These are phyloP conservation scores for Pachycephus smyrnensis DNA, from an alignment of 2,888 invertebrate species.

Conservation along the genomic window DNA sequence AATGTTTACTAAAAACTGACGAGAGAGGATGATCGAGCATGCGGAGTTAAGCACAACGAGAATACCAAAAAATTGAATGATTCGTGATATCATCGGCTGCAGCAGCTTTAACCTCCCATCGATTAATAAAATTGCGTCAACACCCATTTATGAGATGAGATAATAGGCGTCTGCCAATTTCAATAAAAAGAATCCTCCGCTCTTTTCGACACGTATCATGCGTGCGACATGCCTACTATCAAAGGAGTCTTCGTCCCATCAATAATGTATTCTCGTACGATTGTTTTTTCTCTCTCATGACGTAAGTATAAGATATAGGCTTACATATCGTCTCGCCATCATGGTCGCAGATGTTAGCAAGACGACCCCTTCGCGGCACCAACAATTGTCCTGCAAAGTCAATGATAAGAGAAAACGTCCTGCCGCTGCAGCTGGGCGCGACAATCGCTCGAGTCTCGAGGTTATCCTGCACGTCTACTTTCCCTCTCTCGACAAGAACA, in stretches of 20 bases:
- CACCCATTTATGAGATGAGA: too few species aligned
- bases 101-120: background rate
- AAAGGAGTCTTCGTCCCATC: background rate
- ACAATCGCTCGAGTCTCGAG: background rate
- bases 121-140: background rate
- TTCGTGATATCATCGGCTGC: background rate
- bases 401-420: constrained; percentile 25
- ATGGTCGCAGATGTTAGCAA: constrained; percentile 74
- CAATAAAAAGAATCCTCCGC: background rate
- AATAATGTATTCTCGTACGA: background rate
- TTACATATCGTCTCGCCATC: constrained; percentile 80
- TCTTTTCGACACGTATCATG: background rate
- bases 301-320: constrained; percentile 51
- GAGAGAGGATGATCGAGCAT: background rate
- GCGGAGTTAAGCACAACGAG: background rate
- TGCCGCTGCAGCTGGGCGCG: background rate
- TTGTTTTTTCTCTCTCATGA: background rate
- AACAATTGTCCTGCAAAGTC: constrained; percentile 63
- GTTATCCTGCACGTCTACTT: background rate
- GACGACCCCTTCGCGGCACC: constrained; percentile 64
- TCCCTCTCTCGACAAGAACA: background rate
- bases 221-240: background rate
- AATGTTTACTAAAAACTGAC: background rate
- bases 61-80: background rate
- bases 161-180: too few species aligned